Percentiles rank a stretch among this genome's conserved stretches.
Evolutionary conservation across 2,113 vertebrate species (phyloP).

Genomic region (Calidris pugnax): DNA sequence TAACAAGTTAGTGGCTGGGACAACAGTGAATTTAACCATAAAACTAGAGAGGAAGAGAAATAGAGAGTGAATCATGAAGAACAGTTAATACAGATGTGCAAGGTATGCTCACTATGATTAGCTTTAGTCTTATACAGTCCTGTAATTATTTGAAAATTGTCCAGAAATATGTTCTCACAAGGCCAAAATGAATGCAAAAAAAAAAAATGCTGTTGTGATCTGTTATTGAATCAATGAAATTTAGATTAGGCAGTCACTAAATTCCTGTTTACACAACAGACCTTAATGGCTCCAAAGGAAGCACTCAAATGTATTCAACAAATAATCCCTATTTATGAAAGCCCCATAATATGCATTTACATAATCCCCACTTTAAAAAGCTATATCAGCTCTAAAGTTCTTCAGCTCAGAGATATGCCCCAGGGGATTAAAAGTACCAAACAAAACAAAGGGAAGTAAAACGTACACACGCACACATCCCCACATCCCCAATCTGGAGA

Average conservation of each 20-base stretch:
- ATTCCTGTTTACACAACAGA: constrained; percentile 62
- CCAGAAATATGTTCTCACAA: background rate
- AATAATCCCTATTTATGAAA: constrained; percentile 67
- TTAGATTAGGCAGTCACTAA: constrained; percentile 40
- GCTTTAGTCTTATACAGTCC: background rate
- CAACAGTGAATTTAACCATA: background rate
- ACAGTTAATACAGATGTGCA: background rate
- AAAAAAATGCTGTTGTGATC: background rate
- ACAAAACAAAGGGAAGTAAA: background rate
- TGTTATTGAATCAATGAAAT: constrained; percentile 45
- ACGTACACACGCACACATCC: background rate
- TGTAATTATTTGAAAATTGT: background rate
- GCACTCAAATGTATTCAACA: constrained; percentile 19
- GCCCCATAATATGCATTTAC: constrained; percentile 54
- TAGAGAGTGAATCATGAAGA: background rate
- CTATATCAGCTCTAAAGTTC: constrained; percentile 42
- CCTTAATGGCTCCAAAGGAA: constrained; percentile 56
- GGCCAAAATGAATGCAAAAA: background rate
- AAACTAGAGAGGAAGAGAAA: background rate
- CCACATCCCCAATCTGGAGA: background rate
- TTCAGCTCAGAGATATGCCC: constrained; percentile 28
- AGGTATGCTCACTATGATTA: background rate
- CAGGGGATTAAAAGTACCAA: constrained; percentile 33
- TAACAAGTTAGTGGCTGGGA: background rate
- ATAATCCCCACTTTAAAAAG: constrained; percentile 66